These are phyloP conservation scores for Lordiphosa clarofinis DNA, from an alignment of 1,140 invertebrate species.

Conservation along the genomic window DNA sequence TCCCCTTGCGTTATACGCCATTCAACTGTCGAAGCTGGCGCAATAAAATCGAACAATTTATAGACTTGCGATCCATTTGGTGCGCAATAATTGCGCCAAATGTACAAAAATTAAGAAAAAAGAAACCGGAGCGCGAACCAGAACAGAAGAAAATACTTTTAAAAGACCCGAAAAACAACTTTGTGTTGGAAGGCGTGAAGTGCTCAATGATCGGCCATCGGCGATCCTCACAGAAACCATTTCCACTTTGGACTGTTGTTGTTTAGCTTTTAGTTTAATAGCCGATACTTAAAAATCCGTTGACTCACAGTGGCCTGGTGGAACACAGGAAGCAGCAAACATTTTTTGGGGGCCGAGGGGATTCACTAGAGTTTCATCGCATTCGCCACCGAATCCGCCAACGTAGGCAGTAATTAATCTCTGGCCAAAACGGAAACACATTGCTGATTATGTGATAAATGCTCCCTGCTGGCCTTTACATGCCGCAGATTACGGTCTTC, in stretches of 20 bases:
- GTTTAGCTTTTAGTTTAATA: slow-evolving; percentile 74
- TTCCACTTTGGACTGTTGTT: slow-evolving; percentile 53
- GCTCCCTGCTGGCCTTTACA: slow-evolving; percentile 9
- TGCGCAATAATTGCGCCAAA: slow-evolving; percentile 77
- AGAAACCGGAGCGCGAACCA: slow-evolving; percentile 1
- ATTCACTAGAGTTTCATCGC: slow-evolving; percentile 21
- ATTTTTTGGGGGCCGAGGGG: not conserved
- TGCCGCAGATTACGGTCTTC: slow-evolving; percentile 6
- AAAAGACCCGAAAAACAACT: slow-evolving; percentile 19
- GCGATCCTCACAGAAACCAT: slow-evolving; percentile 35
- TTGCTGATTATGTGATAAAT: slow-evolving; percentile 41
- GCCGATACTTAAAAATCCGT: slow-evolving; percentile 68
- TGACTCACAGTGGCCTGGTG: slow-evolving; percentile 45
- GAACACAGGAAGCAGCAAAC: slow-evolving; percentile 17
- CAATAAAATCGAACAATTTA: slow-evolving; percentile 79
- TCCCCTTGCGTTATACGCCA: slow-evolving; percentile 41
- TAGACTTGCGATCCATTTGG: slow-evolving; percentile 75
- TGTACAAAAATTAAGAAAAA: slow-evolving; percentile 61
- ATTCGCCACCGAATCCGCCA: slow-evolving; percentile 36
- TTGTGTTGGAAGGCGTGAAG: slow-evolving; percentile 11
- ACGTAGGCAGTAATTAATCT: slow-evolving; percentile 51
- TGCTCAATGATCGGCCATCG: slow-evolving; percentile 14
- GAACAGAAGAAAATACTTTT: slow-evolving; percentile 23
- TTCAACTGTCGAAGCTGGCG: slow-evolving; percentile 75
- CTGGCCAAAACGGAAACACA: slow-evolving; percentile 24